These are phyloP conservation scores for Brachionus koreanus DNA, from an alignment of 1,140 invertebrate species.

Conservation along the genomic window DNA sequence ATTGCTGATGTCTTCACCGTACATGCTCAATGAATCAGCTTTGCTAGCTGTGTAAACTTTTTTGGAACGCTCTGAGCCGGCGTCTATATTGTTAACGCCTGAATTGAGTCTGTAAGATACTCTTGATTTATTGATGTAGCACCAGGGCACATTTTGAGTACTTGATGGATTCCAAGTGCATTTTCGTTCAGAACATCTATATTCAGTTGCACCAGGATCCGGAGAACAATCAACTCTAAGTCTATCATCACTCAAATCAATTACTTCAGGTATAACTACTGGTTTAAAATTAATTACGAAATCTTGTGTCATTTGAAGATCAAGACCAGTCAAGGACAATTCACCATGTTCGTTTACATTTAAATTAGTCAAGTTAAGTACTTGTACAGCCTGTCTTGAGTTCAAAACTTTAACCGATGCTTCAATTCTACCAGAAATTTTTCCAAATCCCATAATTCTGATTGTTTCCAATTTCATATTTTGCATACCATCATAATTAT, in stretches of 20 bases:
- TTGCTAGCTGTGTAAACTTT: neutral
- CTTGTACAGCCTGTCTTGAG: neutral
- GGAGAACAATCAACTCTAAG: constrained; percentile 36
- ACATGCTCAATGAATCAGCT: constrained; percentile 1
- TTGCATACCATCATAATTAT: constrained; percentile 9
- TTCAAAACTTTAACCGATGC: neutral
- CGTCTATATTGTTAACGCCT: neutral
- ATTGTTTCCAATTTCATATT: constrained; percentile 36
- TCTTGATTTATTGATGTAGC: constrained; percentile 8
- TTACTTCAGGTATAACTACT: neutral
- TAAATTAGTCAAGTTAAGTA: constrained; percentile 34
- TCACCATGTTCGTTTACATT: constrained; percentile 30
- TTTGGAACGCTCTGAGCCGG: neutral
- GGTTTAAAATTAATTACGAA: constrained; percentile 38
- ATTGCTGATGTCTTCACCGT: constrained; percentile 36
- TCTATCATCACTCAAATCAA: constrained; percentile 30
- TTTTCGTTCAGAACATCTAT: neutral
- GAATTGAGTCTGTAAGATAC: neutral
- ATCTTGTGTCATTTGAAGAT: neutral
- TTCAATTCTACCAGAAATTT: neutral
- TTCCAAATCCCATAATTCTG: constrained; percentile 23
- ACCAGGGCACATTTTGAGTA: constrained; percentile 20
- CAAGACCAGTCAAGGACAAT: neutral
- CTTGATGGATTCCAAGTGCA: neutral
- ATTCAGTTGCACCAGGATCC: neutral